Evolutionary conservation across 2,113 vertebrate species (phyloP).

Genomic region (Struthidea cinerea): DNA sequence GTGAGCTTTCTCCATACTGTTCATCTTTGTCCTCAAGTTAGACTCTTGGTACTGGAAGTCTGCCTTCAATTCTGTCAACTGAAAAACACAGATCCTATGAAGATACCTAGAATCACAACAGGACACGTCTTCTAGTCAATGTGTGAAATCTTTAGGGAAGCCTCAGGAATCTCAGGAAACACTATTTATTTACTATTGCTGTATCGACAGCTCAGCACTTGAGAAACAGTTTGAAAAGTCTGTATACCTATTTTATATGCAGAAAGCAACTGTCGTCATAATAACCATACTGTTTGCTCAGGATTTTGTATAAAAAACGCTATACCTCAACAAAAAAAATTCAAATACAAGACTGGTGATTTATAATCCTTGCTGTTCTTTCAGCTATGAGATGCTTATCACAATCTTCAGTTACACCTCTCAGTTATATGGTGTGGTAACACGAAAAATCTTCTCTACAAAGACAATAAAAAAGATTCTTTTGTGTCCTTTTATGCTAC

Average conservation of each 20-base stretch:
- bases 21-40: constrained; percentile 98
- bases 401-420: not conserved
- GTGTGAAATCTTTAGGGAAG: not conserved
- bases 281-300: not conserved
- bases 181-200: not conserved
- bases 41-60: constrained; percentile 99
- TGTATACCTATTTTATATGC: not conserved
- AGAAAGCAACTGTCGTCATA: not conserved
- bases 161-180: not conserved
- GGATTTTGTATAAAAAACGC: not conserved
- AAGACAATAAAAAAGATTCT: not conserved
- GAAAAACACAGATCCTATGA: not conserved
- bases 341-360: not conserved
- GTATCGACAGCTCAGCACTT: not conserved
- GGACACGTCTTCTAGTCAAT: not conserved
- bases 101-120: not conserved
- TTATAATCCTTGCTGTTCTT: not conserved
- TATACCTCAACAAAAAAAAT: not conserved
- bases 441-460: not conserved
- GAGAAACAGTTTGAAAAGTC: not conserved
- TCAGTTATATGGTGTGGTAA: not conserved
- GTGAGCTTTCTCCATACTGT: constrained; percentile 98
- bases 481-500: not conserved
- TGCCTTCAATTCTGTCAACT: constrained; percentile 96
- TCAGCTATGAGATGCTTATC: not conserved